Evolutionary conservation across 2,797 vertebrate species (phyloP).

Genomic region (Poecile montanus): DNA sequence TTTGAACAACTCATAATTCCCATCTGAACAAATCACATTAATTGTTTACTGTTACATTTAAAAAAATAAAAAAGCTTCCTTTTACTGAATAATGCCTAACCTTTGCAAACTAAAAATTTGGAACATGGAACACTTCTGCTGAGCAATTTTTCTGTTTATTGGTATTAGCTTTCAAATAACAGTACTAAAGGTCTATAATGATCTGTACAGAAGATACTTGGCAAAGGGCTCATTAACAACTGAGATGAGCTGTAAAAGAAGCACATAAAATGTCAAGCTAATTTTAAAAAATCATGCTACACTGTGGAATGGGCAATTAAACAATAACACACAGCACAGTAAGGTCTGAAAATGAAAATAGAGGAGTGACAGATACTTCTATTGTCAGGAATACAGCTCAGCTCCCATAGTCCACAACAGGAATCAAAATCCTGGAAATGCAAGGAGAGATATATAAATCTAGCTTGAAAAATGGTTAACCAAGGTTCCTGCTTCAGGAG

Average conservation of each 20-base stretch:
- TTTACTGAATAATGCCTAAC: neutral
- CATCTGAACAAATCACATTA: neutral
- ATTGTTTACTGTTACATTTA: neutral
- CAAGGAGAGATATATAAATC: neutral
- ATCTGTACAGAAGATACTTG: conserved; percentile 5
- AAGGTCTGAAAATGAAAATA: conserved; percentile 4
- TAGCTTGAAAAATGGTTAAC: neutral
- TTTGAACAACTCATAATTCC: neutral
- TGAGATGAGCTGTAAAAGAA: conserved; percentile 49
- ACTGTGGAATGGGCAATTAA: conserved; percentile 25
- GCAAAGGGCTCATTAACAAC: conserved; percentile 16
- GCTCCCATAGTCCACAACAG: neutral
- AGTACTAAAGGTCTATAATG: conserved; percentile 18
- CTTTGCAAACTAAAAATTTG: neutral
- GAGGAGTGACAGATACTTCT: neutral
- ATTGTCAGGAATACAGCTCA: neutral
- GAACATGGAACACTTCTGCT: neutral
- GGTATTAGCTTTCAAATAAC: conserved; percentile 23
- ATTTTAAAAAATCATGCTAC: conserved; percentile 1
- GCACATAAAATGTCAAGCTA: conserved; percentile 45
- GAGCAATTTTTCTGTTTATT: conserved; percentile 50
- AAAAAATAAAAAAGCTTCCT: neutral
- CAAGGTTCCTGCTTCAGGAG: neutral
- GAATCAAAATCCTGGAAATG: neutral
- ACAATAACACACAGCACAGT: neutral